Evolutionary conservation across 2,797 vertebrate genomes (phyloP).

Genomic region (Petrocephalus sullivani): DNA sequence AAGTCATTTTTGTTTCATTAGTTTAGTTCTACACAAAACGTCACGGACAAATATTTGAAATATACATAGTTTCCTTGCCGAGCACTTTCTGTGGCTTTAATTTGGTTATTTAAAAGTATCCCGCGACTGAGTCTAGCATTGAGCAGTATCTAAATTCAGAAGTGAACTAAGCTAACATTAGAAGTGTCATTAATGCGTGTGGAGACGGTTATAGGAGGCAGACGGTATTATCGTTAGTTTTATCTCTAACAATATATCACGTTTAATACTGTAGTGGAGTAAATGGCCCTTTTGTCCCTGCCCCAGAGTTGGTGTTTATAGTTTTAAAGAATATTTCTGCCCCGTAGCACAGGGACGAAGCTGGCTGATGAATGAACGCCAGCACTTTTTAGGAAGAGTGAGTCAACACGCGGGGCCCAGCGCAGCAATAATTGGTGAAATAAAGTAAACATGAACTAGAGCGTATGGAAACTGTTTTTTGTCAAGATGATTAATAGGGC

Average conservation of each 20-base stretch:
- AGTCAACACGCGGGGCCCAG: constrained; percentile 80
- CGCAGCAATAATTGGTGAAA: constrained; percentile 87
- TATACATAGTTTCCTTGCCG: not conserved
- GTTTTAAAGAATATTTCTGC: constrained; percentile 87
- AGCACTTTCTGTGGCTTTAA: constrained; percentile 6
- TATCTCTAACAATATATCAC: constrained; percentile 83
- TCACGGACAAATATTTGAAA: constrained; percentile 17
- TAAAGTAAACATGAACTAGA: constrained; percentile 81
- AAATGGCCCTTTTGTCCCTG: constrained; percentile 89
- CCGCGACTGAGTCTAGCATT: constrained; percentile 13
- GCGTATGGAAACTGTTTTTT: constrained; percentile 72
- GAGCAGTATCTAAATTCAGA: constrained; percentile 65
- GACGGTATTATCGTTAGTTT: constrained; percentile 94
- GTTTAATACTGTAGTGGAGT: constrained; percentile 80
- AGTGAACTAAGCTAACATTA: constrained; percentile 72
- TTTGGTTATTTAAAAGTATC: constrained; percentile 22
- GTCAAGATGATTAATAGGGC: constrained; percentile 70
- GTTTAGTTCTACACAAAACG: not conserved
- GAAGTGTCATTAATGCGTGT: constrained; percentile 84
- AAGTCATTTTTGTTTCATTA: not conserved
- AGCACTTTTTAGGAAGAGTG: constrained; percentile 83
- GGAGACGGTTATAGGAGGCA: constrained; percentile 88
- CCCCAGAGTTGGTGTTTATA: constrained; percentile 86
- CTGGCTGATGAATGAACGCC: constrained; percentile 91
- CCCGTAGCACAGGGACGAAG: constrained; percentile 64